Conservation (phyloP, 2,113 vertebrate genomes). For the Panthera tigris region DNA sequence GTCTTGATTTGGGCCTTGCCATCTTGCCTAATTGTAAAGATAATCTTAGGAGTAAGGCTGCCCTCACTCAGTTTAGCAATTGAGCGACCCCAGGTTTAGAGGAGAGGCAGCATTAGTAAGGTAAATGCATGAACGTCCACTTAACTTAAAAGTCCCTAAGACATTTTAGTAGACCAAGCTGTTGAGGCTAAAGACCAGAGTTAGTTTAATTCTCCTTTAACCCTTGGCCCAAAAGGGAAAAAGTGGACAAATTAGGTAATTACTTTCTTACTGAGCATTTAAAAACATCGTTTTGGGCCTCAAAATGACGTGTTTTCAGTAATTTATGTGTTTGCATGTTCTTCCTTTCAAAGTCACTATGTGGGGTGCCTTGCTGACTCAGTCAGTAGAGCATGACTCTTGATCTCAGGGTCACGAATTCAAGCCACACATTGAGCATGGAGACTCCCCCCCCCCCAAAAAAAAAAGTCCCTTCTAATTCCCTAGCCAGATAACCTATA, state of each 20-base stretch:
- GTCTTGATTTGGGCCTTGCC: not conserved
- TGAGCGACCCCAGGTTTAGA: not conserved
- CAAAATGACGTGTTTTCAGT: not conserved
- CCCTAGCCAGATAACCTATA: not conserved
- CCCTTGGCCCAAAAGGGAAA: not conserved
- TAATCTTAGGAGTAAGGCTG: not conserved
- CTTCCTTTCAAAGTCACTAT: not conserved
- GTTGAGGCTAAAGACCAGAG: not conserved
- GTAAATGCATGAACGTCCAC: not conserved
- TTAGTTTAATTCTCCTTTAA: conserved; percentile 16
- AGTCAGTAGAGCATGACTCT: not conserved
- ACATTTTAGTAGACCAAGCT: not conserved
- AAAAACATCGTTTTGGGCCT: not conserved
- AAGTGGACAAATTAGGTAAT: conserved; percentile 41
- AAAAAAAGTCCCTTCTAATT: not conserved
- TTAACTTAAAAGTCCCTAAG: not conserved
- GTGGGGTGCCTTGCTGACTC: not conserved
- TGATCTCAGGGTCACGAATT: not conserved
- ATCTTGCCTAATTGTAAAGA: not conserved
- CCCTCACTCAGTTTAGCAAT: not conserved
- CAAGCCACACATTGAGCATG: not conserved
- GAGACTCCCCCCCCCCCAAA: not conserved
- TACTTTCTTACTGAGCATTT: conserved; percentile 43
- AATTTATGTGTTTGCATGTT: not conserved
- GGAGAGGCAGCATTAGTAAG: not conserved